Conservation (phyloP, 2,113 vertebrate species). For the Halichoerus grypus region DNA sequence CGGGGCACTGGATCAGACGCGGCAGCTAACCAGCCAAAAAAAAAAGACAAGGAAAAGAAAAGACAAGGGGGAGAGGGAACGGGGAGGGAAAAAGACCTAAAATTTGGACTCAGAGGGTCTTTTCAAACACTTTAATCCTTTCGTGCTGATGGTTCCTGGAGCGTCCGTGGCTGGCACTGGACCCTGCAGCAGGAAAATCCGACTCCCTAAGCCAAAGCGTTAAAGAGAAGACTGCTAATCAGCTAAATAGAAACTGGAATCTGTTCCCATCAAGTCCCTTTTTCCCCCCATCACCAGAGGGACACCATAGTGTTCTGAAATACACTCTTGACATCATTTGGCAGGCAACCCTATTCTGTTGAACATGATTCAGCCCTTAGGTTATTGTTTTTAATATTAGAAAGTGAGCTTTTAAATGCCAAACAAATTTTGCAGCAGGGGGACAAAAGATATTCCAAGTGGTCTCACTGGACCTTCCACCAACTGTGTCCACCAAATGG, state of each 20-base stretch:
- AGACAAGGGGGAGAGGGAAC: not conserved
- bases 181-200: conserved; percentile 78
- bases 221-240: conserved; percentile 89
- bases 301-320: conserved; percentile 83
- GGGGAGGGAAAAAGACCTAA: conserved; percentile 61
- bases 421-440: conserved; percentile 88
- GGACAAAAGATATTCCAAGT: conserved; percentile 87
- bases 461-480: conserved; percentile 86
- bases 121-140: conserved; percentile 90
- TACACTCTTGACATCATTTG: conserved; percentile 87
- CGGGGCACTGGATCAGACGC: conserved; percentile 86
- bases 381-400: conserved; percentile 89
- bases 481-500: conserved; percentile 89
- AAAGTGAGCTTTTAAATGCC: conserved; percentile 90
- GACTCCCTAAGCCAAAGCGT: conserved; percentile 83
- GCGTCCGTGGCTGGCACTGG: conserved; percentile 83
- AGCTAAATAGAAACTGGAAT: conserved; percentile 89
- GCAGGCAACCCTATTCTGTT: conserved; percentile 83
- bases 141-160: conserved; percentile 83
- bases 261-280: conserved; percentile 84
- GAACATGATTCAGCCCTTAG: conserved; percentile 86
- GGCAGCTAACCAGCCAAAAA: conserved; percentile 83
- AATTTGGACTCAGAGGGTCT: conserved; percentile 86
- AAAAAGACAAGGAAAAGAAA: conserved; percentile 36
- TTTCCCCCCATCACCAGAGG: conserved; percentile 84